Evolutionary conservation across 2,797 vertebrate species (phyloP), one percentile per base, ranked within the genome.

Genomic region (Botia kubotai): DNA sequence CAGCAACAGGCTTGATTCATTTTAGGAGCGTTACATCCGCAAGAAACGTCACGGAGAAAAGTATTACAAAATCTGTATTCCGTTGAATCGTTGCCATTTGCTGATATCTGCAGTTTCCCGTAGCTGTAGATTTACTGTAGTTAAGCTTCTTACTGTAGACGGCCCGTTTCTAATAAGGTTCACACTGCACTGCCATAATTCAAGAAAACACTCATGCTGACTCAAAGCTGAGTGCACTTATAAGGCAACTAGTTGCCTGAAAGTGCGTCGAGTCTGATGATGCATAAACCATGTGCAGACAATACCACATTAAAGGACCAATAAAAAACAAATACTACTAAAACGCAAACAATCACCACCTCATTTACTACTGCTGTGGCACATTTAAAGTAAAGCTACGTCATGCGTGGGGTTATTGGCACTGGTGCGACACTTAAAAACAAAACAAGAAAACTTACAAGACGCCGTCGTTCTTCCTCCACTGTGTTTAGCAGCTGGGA

Each of bases 401-500:
- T 53, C 58, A 43, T 39, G 29, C 23, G 21, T 50, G 78, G 36
- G 29, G 50, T 80, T 16, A 21, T 8, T 17, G 58, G 69, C 50
- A 29, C 65, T 33, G 50, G 16, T 63, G 29, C 21, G 26, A 72
- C 23, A 43, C 23, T 55, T 29, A 53, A 65, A 66, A 21, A 12
- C 3, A 29, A 21, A 33, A 12, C 60, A 63, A 60, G 36, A 57
- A 11, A 55, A 81, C 95, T 96, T 91, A 99, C 98, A 94, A 99
- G 91, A 81, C 98, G 92, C 82, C 96, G 95, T 84, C 98, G 94
- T 87, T 99, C 98, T 85, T 99, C 98, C 89, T 99, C 98, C 86
- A 99, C 96, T 23, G 97, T 97, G 90, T 95, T 98, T 77, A 99
- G 88, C 8, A 99, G 95, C 81, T 97, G 96, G 83, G 98, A 97